A percentile compares a stretch with the other conserved stretches of the same genome.
Evolutionary conservation across 2,113 vertebrate species (phyloP).

Genomic region (Parus major): DNA sequence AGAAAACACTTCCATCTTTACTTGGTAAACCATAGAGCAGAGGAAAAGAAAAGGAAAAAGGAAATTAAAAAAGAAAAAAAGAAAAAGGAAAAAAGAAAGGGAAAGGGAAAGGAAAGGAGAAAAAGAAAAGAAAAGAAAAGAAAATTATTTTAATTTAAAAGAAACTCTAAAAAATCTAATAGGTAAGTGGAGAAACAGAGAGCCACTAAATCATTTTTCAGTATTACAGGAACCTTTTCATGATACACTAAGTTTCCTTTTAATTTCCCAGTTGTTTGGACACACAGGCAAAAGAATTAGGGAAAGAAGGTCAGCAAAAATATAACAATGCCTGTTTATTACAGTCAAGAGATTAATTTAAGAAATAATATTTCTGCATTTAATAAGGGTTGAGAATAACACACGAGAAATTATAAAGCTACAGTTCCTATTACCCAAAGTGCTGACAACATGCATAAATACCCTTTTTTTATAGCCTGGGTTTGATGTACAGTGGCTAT

Average conservation of each 20-base stretch:
- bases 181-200: not conserved
- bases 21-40: not conserved
- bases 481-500: not conserved
- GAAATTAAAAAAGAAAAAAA: not conserved
- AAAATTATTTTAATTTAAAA: not conserved
- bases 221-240: not conserved
- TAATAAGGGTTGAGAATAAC: not conserved
- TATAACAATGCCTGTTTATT: not conserved
- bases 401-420: not conserved
- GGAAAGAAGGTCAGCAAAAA: not conserved
- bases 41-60: not conserved
- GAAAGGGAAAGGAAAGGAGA: not conserved
- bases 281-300: not conserved
- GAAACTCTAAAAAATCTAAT: not conserved
- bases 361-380: constrained; percentile 7
- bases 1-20: not conserved
- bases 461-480: not conserved
- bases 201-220: not conserved
- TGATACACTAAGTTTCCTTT: constrained; percentile 4
- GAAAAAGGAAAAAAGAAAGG: not conserved
- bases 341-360: not conserved
- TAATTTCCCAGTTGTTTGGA: constrained; percentile 39
- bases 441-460: not conserved
- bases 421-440: not conserved
- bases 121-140: not conserved